Evolutionary conservation across 2,113 vertebrate species (phyloP).

Genomic region (Pithys albifrons): DNA sequence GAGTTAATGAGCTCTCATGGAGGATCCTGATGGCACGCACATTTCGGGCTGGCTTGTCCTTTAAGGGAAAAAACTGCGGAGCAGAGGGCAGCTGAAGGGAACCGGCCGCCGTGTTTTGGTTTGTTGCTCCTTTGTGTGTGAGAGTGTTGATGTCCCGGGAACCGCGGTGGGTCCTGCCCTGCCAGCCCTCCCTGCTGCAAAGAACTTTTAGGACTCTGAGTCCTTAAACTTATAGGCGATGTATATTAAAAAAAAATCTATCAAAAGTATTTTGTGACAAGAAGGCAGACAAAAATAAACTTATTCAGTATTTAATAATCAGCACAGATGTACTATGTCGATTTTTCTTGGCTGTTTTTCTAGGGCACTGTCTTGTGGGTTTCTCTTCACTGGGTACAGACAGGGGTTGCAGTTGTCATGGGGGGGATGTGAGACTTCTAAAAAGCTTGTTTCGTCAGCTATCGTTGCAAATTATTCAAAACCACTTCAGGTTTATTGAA

Average conservation of each 20-base stretch:
- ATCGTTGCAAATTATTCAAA: background rate
- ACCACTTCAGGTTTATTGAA: background rate
- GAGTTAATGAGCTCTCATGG: background rate
- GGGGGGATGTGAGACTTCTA: background rate
- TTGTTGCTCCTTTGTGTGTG: background rate
- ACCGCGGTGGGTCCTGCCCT: background rate
- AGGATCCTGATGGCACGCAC: background rate
- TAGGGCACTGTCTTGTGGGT: background rate
- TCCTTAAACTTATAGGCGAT: background rate
- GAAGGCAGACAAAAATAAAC: background rate
- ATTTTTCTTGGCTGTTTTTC: background rate
- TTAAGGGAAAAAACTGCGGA: slow-evolving; percentile 49
- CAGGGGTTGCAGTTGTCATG: background rate
- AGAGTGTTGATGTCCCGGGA: background rate
- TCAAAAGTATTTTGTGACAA: background rate
- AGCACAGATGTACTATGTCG: accelerated
- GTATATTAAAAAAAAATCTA: too few species aligned
- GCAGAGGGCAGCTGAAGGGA: slow-evolving; percentile 23
- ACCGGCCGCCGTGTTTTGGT: background rate
- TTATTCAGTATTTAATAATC: background rate
- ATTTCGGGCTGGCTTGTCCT: slow-evolving; percentile 19
- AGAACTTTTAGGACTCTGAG: background rate
- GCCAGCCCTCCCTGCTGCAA: background rate
- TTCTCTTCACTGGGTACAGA: background rate
- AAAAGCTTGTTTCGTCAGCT: background rate